phyloP scores from a whole-genome alignment of 2,888 invertebrate species.

The Hypomecis punctinalis region DNA sequence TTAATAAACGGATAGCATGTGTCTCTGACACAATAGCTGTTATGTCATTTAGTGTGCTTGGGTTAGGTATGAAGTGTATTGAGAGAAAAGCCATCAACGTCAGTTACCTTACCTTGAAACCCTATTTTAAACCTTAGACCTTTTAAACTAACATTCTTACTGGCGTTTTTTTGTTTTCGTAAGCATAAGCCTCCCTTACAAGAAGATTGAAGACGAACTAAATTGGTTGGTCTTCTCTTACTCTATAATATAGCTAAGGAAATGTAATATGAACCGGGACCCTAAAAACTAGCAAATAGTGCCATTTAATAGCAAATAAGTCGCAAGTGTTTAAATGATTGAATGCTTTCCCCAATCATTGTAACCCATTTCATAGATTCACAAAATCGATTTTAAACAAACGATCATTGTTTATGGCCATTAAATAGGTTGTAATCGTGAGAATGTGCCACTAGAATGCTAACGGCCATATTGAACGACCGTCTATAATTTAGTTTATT shows the following conservation, averaged over 20 bases:
- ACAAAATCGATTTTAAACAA: conserved; percentile 53
- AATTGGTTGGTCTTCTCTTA: too few species aligned
- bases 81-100: conserved; percentile 18
- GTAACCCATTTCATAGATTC: conserved; percentile 33
- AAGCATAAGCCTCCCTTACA: too few species aligned
- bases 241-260: too few species aligned
- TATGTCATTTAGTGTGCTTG: conserved; percentile 60
- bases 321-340: not conserved
- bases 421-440: conserved; percentile 18
- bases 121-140: too few species aligned
- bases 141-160: too few species aligned
- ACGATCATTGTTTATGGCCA: conserved; percentile 39
- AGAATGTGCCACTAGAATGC: conserved; percentile 17
- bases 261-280: too few species aligned
- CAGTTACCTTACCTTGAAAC: too few species aligned
- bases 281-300: not conserved
- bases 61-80: conserved; percentile 49
- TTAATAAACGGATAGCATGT: conserved; percentile 74
- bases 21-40: conserved; percentile 64
- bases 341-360: conserved; percentile 29
- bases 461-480: conserved; percentile 15
- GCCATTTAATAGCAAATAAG: not conserved
- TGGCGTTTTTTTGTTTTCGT: too few species aligned
- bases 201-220: too few species aligned
- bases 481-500: conserved; percentile 8